phyloP scores from a whole-genome alignment of 1,140 invertebrate genomes.

The Drosophila punjabiensis region DNA sequence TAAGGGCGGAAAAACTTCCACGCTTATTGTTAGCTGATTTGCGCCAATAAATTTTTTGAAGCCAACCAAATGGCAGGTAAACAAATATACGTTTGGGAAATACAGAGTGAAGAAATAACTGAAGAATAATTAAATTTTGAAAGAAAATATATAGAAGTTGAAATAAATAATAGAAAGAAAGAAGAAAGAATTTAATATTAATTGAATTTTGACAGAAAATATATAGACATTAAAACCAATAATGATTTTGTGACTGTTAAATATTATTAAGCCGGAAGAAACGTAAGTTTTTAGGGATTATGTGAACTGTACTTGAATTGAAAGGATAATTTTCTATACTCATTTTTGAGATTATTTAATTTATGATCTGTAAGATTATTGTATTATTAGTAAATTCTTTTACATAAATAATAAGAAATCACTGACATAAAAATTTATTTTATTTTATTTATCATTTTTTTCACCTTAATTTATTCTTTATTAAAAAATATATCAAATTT shows the following conservation, averaged over 20 bases:
- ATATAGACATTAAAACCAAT: background rate
- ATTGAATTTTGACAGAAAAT: background rate
- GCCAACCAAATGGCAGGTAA: slow-evolving; percentile 29
- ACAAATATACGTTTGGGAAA: slow-evolving; percentile 8
- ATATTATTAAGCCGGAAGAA: background rate
- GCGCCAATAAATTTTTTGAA: slow-evolving; percentile 63
- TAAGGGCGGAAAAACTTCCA: slow-evolving; percentile 20
- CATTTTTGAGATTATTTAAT: too few species aligned
- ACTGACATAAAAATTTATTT: background rate
- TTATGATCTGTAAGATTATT: background rate
- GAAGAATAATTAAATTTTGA: background rate
- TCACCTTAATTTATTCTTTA: background rate
- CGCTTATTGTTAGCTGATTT: slow-evolving; percentile 55
- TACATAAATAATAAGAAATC: background rate
- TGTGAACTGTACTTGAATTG: background rate
- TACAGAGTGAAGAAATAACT: slow-evolving; percentile 2
- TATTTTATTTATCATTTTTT: background rate
- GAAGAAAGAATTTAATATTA: background rate
- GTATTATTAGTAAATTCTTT: background rate
- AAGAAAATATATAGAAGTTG: background rate
- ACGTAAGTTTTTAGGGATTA: too few species aligned
- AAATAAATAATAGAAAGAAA: background rate
- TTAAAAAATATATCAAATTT: too few species aligned
- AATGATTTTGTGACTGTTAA: background rate
- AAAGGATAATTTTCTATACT: background rate